Evolutionary conservation across 2,888 invertebrate genomes (phyloP), one percentile per base, ranked within the genome.

Genomic region (Achlya flavicornis): DNA sequence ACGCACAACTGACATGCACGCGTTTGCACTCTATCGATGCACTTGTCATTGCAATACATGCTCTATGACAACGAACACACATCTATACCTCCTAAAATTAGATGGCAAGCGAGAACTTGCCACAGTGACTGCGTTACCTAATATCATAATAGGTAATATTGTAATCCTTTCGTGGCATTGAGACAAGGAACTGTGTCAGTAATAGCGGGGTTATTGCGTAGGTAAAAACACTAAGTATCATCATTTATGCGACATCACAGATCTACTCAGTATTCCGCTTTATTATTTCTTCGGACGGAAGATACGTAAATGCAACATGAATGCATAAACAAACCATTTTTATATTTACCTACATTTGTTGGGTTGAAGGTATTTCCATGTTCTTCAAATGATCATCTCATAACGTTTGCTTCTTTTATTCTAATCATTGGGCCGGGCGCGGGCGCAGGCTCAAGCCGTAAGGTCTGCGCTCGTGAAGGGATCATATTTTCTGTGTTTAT

Each of bases 81-180:
- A 38, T n/a, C 8, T 11, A n/a, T n/a, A 8, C 33, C 6, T 14
- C 14, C 16, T 11, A 19, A 60, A 3, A 16, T 12, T 6, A 11
- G 11, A 6, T 41, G 38, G 41, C 41, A 33, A 3, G 19, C 19
- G 12, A 11, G 14, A 7, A 19, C 69, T 83, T 81, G 83, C 82
- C 81, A 80, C 82, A 84, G 81, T 86, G 84, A 80, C 84, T 85
- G 80, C 76, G 73, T 88, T 86, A 88, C 86, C 81, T 86, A 83
- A 89, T 81, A 79, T 80, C 73, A 72, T 63, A 70, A 72, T n/a
- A n/a, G n/a, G n/a, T 63, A 70, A 65, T 76, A 79, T 71, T 80
- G 78, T 73, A 82, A 83, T 74, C 66, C 64, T 77, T 80, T 80
- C 80, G 72, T 81, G 14, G 59, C 16, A 35, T 60, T 81, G 80